These are phyloP conservation scores for Coilia nasus DNA, from an alignment of 2,797 vertebrate species.

Conservation along the genomic window DNA sequence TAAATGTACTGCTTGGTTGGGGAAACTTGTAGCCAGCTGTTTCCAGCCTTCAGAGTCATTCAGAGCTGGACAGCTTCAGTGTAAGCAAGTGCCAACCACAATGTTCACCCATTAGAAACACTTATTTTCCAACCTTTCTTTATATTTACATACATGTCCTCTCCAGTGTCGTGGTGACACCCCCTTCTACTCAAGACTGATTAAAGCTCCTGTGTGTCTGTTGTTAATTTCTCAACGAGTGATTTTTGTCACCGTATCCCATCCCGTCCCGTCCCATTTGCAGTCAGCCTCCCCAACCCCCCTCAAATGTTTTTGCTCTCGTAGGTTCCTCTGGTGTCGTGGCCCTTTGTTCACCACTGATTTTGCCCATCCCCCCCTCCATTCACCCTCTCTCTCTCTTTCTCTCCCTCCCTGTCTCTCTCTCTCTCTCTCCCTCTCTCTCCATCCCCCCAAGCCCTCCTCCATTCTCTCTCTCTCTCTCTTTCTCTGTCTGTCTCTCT, in stretches of 20 bases:
- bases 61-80: background rate
- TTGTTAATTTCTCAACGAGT: background rate
- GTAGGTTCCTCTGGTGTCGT: slow-evolving; percentile 19
- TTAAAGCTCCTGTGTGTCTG: background rate
- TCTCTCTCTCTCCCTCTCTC: background rate
- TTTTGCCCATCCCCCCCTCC: background rate
- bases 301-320: slow-evolving; percentile 16
- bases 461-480: background rate
- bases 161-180: background rate
- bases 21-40: background rate
- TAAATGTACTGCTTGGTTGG: background rate
- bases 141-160: background rate
- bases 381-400: background rate
- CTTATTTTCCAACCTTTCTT: background rate
- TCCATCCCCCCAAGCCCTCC: background rate
- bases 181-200: background rate
- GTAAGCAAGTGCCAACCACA: background rate
- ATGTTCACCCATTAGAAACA: background rate
- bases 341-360: slow-evolving; percentile 22
- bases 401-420: too few species aligned
- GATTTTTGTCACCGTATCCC: background rate
- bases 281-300: background rate
- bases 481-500: too few species aligned
- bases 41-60: background rate
- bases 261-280: background rate